These are phyloP conservation scores for Malacosoma neustria DNA, from an alignment of 2,888 invertebrate genomes.

Conservation along the genomic window DNA sequence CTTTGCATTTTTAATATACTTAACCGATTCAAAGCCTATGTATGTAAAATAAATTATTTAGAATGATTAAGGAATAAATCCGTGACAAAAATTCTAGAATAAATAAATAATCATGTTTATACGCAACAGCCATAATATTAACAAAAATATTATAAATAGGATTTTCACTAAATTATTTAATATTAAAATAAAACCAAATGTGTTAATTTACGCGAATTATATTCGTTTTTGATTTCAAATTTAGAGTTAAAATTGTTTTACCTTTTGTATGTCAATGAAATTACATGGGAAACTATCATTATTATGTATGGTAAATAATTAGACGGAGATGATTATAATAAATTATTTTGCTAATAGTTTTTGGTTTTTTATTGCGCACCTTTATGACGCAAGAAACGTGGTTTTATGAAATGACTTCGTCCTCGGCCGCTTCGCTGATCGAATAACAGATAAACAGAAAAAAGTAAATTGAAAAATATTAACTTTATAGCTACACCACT, in stretches of 20 bases:
- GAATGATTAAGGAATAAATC: too few relatives aligned
- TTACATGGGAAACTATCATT: neutral
- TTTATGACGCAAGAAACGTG: neutral
- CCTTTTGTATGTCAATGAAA: neutral
- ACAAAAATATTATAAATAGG: neutral
- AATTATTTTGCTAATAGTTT: neutral
- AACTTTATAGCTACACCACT: too few relatives aligned
- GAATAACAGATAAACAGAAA: too few relatives aligned
- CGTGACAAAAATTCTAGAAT: too few relatives aligned
- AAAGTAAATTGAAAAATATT: too few relatives aligned
- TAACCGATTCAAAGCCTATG: too few relatives aligned
- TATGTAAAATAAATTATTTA: too few relatives aligned
- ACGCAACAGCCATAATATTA: conserved; percentile 3
- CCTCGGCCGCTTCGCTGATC: too few relatives aligned
- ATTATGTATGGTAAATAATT: neutral
- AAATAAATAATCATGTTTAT: conserved; percentile 3
- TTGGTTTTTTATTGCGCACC: neutral
- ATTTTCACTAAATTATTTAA: neutral
- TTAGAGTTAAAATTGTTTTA: too few relatives aligned
- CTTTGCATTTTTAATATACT: too few relatives aligned
- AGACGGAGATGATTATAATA: neutral
- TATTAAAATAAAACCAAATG: neutral
- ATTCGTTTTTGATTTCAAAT: neutral
- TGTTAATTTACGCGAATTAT: neutral
- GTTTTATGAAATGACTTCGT: neutral